phyloP scores from a whole-genome alignment of 2,888 invertebrate species.

The Sphaerophoria taeniata region DNA sequence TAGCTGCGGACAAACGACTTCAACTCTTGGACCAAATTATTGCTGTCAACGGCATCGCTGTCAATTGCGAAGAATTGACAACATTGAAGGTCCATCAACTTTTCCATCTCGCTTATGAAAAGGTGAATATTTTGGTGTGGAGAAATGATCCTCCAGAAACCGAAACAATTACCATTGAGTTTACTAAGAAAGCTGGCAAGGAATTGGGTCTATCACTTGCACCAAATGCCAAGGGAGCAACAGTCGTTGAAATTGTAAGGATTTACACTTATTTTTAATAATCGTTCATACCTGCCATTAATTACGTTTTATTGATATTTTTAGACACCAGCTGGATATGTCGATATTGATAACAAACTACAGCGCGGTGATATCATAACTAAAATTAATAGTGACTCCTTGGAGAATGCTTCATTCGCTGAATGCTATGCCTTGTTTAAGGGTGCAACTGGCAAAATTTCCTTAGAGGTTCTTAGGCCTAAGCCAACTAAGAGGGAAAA shows the following conservation, averaged over 20 bases:
- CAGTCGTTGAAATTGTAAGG: slow-evolving; percentile 96
- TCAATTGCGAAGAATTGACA: slow-evolving; percentile 90
- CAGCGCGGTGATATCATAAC: slow-evolving; percentile 96
- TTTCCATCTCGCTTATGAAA: slow-evolving; percentile 92
- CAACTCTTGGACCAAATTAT: slow-evolving; percentile 96
- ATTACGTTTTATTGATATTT: slow-evolving; percentile 39
- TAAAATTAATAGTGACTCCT: slow-evolving; percentile 93
- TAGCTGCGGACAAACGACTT: slow-evolving; percentile 95
- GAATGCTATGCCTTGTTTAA: slow-evolving; percentile 95
- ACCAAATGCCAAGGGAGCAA: slow-evolving; percentile 92
- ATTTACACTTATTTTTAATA: not conserved
- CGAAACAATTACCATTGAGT: slow-evolving; percentile 91
- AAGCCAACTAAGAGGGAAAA: slow-evolving; percentile 84
- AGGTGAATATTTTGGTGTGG: slow-evolving; percentile 91
- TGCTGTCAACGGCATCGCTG: slow-evolving; percentile 91
- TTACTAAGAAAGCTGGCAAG: slow-evolving; percentile 94
- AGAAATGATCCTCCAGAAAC: slow-evolving; percentile 90
- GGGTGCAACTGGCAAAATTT: slow-evolving; percentile 91
- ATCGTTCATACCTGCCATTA: not conserved
- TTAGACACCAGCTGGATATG: slow-evolving; percentile 94
- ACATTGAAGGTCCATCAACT: slow-evolving; percentile 92
- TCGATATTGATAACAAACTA: slow-evolving; percentile 93
- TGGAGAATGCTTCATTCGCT: slow-evolving; percentile 90
- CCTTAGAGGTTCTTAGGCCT: slow-evolving; percentile 93
- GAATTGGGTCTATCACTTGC: slow-evolving; percentile 94